Conservation (phyloP, 2,888 invertebrate genomes). For the Oxytorus armatus region DNA sequence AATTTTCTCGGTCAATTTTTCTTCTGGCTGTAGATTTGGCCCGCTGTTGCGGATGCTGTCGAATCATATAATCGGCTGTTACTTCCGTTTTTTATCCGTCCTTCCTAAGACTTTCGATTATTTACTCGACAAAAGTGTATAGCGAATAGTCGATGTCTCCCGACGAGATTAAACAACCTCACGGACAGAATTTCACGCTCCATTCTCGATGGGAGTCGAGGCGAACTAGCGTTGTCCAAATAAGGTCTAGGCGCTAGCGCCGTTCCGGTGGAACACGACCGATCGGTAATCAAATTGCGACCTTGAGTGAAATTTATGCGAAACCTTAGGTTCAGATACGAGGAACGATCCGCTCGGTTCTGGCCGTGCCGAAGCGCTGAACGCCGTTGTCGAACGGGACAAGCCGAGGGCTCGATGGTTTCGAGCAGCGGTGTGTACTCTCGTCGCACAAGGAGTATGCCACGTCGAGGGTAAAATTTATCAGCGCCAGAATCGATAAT, state of each 20-base stretch:
- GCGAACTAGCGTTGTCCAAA: slow-evolving; percentile 27
- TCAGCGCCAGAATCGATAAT: slow-evolving; percentile 64
- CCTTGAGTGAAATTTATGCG: slow-evolving; percentile 65
- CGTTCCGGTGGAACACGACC: slow-evolving; percentile 39
- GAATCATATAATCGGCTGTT: no score
- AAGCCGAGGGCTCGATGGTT: slow-evolving; percentile 34
- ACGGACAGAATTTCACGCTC: no score
- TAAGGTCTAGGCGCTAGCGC: slow-evolving; percentile 29
- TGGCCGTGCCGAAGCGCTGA: slow-evolving; percentile 12
- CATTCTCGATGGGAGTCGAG: neutral
- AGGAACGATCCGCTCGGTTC: slow-evolving; percentile 38
- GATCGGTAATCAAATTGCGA: slow-evolving; percentile 60
- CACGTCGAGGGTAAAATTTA: slow-evolving; percentile 61
- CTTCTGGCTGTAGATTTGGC: no score
- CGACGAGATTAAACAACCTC: no score
- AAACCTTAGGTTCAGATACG: slow-evolving; percentile 15
- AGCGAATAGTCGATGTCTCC: no score
- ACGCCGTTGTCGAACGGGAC: slow-evolving; percentile 47
- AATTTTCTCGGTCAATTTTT: no score
- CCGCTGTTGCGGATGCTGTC: no score
- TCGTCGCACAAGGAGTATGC: slow-evolving; percentile 29
- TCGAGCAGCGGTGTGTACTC: slow-evolving; percentile 47
- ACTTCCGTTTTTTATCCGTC: no score
- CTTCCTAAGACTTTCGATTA: no score
- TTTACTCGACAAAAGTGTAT: no score